Base-by-base conservation (phyloP, 1,140 invertebrate genomes). In the Atopsyche davidsoni region DNA sequence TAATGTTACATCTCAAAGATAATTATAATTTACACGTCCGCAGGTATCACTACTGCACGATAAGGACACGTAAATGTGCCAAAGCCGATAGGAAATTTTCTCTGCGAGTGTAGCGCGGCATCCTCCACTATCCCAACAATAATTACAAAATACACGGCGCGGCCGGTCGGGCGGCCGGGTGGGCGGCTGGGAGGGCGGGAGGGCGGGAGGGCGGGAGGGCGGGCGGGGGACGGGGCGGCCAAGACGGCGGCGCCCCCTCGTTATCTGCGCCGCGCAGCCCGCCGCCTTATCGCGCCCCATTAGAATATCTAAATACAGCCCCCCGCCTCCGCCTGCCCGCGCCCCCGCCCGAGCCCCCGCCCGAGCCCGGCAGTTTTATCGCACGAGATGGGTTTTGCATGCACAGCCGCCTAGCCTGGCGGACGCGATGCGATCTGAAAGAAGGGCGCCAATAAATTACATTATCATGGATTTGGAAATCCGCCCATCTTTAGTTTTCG, bases 231-330 rank as follows among this genome's bases (percentile, higher is more conserved):
- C 4, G 4, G 11, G 47, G 9, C 22, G 21, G 14, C 42, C 14
- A 2, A 13, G 41, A 1, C 45, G 16, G 31, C 42, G 35, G 42
- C 52, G 47, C 22, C 52, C 46, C 51, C 46, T 36, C 51, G 51
- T 58, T 58, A 58, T 58, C 56, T 54, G 47, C 34, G 45, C 31
- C 21, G 32, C 32, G 51, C 56, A 58, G 56, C 56, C 56, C 51
- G 45, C 45, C 45, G 46, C 48, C 51, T 58, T 58, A 58, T 58
- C 56, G 39, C 51, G 51, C 56, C 47, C 56, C 46, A 58, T 58
- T 58, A 58, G 56, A 58, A 58, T 58, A 58, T 58, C 56, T 58
- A 58, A 58, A 58, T 58, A 58, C 56, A 42, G 21, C 38, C 32
- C 52, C 16, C 35, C 51, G 23, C 31, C 44, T 10, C 28, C 16